Percentiles rank a stretch among this genome's conserved stretches.
phyloP scores from a whole-genome alignment of 2,113 vertebrate species.

The Zingel zingel region DNA sequence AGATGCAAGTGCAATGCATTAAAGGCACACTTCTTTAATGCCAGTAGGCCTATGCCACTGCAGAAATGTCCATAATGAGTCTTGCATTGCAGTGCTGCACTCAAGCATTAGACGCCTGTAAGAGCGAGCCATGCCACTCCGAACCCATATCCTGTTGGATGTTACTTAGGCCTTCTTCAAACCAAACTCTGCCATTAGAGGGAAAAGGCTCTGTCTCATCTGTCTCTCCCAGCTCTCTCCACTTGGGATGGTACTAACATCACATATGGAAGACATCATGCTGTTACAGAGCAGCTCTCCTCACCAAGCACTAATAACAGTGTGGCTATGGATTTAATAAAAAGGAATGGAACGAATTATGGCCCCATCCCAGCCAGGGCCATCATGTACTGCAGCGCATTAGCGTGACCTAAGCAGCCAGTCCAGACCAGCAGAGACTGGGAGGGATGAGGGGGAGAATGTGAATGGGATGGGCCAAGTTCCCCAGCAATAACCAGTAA shows the following conservation, averaged over 20 bases:
- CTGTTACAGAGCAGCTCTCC: conserved; percentile 69
- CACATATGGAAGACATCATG: conserved; percentile 84
- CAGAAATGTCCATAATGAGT: conserved; percentile 9
- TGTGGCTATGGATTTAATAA: conserved; percentile 80
- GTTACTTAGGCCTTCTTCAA: conserved; percentile 53
- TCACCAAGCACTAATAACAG: conserved; percentile 81
- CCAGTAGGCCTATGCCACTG: not conserved
- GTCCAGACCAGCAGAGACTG: conserved; percentile 60
- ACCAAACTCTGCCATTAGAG: conserved; percentile 63
- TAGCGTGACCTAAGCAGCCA: conserved; percentile 61
- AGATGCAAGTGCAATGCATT: not conserved
- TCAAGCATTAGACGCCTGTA: conserved; percentile 28
- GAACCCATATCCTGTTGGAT: conserved; percentile 46
- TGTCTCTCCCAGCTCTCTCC: conserved; percentile 51
- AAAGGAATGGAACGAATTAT: conserved; percentile 84
- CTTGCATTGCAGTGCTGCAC: conserved; percentile 11
- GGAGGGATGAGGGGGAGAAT: conserved; percentile 46
- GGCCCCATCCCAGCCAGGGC: conserved; percentile 67
- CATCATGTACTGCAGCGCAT: conserved; percentile 70
- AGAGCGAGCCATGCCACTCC: conserved; percentile 29
- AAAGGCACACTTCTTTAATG: not conserved
- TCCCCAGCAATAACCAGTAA: conserved; percentile 55
- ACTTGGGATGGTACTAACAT: conserved; percentile 64
- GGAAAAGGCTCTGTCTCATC: conserved; percentile 61
- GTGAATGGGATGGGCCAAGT: conserved; percentile 43